Evolutionary conservation across 2,113 vertebrate species (phyloP).

Genomic region (Hystrix brachyura): DNA sequence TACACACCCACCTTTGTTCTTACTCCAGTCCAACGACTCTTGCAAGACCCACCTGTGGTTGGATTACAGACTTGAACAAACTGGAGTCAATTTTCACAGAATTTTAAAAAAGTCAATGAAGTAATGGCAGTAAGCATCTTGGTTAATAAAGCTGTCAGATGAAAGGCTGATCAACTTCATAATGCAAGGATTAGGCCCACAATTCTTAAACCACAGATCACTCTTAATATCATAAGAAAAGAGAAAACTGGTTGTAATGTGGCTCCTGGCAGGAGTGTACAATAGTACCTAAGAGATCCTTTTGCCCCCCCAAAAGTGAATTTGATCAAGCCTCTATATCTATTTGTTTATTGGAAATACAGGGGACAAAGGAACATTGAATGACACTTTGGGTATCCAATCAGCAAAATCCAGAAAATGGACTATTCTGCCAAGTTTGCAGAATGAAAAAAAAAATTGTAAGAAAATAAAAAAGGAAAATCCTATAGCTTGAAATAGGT

Average conservation of each 20-base stretch:
- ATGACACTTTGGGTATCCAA: not conserved
- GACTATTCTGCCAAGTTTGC: slow-evolving; percentile 43
- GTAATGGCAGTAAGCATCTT: not conserved
- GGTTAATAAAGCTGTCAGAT: not conserved
- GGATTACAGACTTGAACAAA: slow-evolving; percentile 49
- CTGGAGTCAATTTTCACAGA: slow-evolving; percentile 26
- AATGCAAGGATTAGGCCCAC: slow-evolving; percentile 7
- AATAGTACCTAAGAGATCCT: not conserved
- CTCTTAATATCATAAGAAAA: slow-evolving; percentile 20
- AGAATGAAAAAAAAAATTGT: not conserved
- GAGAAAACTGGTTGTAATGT: not conserved
- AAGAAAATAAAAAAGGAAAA: not conserved
- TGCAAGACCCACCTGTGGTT: slow-evolving; percentile 2
- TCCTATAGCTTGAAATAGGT: not conserved
- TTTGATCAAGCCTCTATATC: slow-evolving; percentile 25
- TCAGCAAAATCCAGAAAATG: slow-evolving; percentile 51
- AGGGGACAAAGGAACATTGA: not conserved
- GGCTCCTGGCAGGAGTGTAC: not conserved
- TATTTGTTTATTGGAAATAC: slow-evolving; percentile 43
- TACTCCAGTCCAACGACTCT: not conserved
- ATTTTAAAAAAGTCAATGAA: slow-evolving; percentile 31
- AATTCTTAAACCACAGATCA: not conserved
- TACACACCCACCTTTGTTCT: not conserved
- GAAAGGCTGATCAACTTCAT: slow-evolving; percentile 29
- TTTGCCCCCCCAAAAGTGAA: not conserved